Percentiles rank a stretch among this genome's conserved stretches.
phyloP scores from a whole-genome alignment of 2,888 invertebrate species.

The Lycaena phlaeas region DNA sequence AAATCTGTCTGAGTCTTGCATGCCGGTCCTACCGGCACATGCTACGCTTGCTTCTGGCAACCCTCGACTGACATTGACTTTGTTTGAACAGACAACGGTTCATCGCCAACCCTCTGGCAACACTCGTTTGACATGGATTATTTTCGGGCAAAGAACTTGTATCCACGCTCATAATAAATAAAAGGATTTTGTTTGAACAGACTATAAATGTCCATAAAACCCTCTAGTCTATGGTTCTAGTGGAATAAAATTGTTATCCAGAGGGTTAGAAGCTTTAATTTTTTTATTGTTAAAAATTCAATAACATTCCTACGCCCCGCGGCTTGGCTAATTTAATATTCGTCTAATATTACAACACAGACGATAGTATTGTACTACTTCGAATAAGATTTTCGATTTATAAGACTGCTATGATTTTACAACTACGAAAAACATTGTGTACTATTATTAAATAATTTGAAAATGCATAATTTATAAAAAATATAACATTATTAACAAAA shows the following conservation, averaged over 20 bases:
- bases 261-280: slow-evolving; percentile 24
- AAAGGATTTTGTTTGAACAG: too few species aligned
- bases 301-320: slow-evolving; percentile 25
- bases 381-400: slow-evolving; percentile 27
- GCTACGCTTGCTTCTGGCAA: slow-evolving; percentile 56
- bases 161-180: not conserved
- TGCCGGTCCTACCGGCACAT: slow-evolving; percentile 49
- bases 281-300: slow-evolving; percentile 18
- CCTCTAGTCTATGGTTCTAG: not conserved
- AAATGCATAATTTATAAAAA: too few species aligned
- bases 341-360: slow-evolving; percentile 14
- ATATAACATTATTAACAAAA: too few species aligned
- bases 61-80: slow-evolving; percentile 46
- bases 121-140: too few species aligned
- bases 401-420: slow-evolving; percentile 49
- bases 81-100: slow-evolving; percentile 33
- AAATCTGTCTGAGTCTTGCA: slow-evolving; percentile 61
- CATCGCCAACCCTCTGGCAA: too few species aligned
- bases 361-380: slow-evolving; percentile 12
- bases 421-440: slow-evolving; percentile 17
- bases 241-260: slow-evolving; percentile 12
- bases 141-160: too few species aligned
- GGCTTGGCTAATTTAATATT: slow-evolving; percentile 17
- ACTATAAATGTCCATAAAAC: too few species aligned
- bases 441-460: too few species aligned